Percentiles rank a stretch among this genome's conserved stretches.
Conservation (phyloP, 2,113 vertebrate species). For the Polyodon spathula region DNA sequence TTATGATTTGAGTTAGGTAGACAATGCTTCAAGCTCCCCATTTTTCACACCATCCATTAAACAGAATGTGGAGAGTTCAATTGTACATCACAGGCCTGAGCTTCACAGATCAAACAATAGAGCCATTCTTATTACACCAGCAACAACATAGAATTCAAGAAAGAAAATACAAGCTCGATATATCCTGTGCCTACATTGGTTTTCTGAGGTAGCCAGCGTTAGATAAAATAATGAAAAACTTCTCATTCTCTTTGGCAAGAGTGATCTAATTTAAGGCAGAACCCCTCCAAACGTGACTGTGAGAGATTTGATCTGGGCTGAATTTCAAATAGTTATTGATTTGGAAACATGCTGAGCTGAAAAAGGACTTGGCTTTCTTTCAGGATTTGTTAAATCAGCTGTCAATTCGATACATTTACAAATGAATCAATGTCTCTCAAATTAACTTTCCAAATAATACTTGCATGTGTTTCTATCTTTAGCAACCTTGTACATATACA, state of each 20-base stretch:
- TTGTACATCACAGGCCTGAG: too few species aligned
- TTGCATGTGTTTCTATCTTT: constrained; percentile 14
- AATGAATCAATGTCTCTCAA: constrained; percentile 36
- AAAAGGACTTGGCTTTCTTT: constrained; percentile 38
- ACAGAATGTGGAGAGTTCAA: too few species aligned
- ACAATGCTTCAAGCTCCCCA: too few species aligned
- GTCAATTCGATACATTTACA: constrained; percentile 29
- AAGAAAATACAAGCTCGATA: too few species aligned
- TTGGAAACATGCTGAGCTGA: constrained; percentile 61
- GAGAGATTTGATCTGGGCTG: constrained; percentile 69
- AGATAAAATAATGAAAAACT: constrained; percentile 75
- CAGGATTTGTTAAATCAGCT: constrained; percentile 31
- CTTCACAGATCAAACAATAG: too few species aligned
- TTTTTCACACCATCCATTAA: too few species aligned
- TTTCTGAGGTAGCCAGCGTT: constrained; percentile 56
- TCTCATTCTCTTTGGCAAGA: constrained; percentile 65
- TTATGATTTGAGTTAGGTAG: too few species aligned
- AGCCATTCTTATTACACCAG: too few species aligned
- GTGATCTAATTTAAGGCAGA: constrained; percentile 54
- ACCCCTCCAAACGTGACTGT: constrained; percentile 37
- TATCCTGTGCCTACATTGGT: too few species aligned
- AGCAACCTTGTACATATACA: constrained; percentile 13
- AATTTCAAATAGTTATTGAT: constrained; percentile 88
- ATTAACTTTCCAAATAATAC: constrained; percentile 33
- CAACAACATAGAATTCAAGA: too few species aligned